Percentiles rank a stretch among this genome's conserved stretches.
Conservation (phyloP, 2,113 vertebrate genomes). For the Oenanthe oenanthe region DNA sequence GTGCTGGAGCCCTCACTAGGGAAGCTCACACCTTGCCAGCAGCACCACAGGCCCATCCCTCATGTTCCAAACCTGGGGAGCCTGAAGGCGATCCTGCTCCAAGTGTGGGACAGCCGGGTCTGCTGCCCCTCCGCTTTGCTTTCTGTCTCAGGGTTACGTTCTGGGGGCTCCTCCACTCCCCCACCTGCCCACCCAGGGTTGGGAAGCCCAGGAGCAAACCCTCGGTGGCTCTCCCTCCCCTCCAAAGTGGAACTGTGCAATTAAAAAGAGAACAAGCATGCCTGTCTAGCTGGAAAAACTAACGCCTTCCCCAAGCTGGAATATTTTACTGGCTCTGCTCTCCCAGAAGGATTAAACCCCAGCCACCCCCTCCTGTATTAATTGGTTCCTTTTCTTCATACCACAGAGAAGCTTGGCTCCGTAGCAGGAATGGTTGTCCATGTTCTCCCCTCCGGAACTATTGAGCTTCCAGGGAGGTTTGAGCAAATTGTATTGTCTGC, state of each 20-base stretch:
- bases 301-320: neutral
- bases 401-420: neutral
- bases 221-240: neutral
- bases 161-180: rapidly evolving
- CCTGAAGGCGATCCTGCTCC: neutral
- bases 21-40: neutral
- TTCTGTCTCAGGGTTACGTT: rapidly evolving
- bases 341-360: neutral
- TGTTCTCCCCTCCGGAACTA: neutral
- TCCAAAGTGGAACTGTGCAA: neutral
- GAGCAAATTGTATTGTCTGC: neutral
- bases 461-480: conserved; percentile 14
- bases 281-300: neutral
- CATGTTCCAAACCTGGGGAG: neutral
- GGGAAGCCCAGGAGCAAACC: neutral
- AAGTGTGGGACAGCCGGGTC: rapidly evolving
- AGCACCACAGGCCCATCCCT: neutral
- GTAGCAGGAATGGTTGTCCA: neutral
- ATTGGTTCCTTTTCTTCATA: neutral
- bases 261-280: neutral
- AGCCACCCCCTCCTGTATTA: neutral
- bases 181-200: neutral
- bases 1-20: neutral
- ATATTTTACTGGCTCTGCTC: neutral
- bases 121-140: neutral